Evolutionary conservation across 2,888 invertebrate genomes (phyloP).

Genomic region (Thysanoteuthis rhombus): DNA sequence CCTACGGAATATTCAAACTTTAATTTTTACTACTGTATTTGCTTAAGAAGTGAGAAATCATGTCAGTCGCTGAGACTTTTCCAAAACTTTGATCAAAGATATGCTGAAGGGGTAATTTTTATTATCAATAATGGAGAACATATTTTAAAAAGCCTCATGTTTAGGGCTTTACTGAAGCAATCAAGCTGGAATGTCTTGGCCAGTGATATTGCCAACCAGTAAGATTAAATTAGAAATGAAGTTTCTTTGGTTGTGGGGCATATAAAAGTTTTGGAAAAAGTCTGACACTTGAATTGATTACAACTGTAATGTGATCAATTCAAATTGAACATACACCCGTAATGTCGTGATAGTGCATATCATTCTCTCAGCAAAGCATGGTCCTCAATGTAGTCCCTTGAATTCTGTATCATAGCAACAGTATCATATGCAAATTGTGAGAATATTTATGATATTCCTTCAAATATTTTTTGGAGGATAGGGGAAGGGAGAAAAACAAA

Average conservation of each 20-base stretch:
- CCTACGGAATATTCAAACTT: too few relatives aligned
- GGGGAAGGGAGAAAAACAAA: background rate
- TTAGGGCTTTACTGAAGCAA: background rate
- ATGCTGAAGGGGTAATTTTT: background rate
- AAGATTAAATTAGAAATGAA: background rate
- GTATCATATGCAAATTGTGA: background rate
- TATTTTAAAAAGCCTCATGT: background rate
- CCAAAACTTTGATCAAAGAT: background rate
- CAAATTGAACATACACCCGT: constrained; percentile 18
- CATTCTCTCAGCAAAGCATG: background rate
- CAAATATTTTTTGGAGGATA: background rate
- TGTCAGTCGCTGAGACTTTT: background rate
- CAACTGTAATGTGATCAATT: constrained; percentile 15
- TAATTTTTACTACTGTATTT: background rate
- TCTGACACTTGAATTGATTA: background rate
- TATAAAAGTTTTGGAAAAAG: constrained; percentile 18
- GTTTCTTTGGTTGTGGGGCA: background rate
- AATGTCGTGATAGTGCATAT: constrained; percentile 14
- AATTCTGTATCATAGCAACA: background rate
- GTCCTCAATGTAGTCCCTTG: background rate
- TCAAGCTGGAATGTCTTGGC: background rate
- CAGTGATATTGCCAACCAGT: background rate
- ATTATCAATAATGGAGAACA: background rate
- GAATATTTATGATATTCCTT: background rate
- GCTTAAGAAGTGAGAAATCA: background rate